Percentiles rank a stretch among this genome's conserved stretches.
Evolutionary conservation across 1,140 invertebrate species (phyloP).

Genomic region (Nephila pilipes): DNA sequence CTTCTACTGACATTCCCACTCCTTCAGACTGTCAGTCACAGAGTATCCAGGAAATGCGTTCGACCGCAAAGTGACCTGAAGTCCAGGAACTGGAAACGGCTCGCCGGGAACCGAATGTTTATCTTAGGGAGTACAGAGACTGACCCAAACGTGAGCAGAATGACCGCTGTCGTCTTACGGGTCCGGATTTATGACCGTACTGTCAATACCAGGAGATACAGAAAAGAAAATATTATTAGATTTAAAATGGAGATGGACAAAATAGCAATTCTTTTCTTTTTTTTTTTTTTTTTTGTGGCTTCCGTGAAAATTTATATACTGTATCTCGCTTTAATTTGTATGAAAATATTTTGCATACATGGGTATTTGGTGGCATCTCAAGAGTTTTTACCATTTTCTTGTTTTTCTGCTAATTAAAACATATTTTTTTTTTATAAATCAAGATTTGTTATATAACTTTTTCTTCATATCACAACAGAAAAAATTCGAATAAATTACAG

Average conservation of each 20-base stretch:
- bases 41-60: not conserved
- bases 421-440: no score
- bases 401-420: no score
- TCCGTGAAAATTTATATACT: not conserved
- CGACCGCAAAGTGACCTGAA: not conserved
- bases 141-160: not conserved
- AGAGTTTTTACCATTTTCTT: no score
- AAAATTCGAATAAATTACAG: no score
- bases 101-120: not conserved
- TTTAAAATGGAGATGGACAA: not conserved
- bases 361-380: no score
- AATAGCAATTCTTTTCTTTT: not conserved
- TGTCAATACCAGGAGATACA: slow-evolving; percentile 1
- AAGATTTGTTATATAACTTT: no score
- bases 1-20: not conserved
- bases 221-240: not conserved
- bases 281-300: not conserved
- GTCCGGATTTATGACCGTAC: not conserved
- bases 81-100: not conserved
- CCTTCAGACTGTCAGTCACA: not conserved
- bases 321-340: not conserved
- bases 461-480: no score
- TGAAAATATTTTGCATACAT: not conserved
- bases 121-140: not conserved
- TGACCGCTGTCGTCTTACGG: not conserved